Conservation (phyloP, 2,888 invertebrate genomes). For the Ariolimax columbianus region DNA sequence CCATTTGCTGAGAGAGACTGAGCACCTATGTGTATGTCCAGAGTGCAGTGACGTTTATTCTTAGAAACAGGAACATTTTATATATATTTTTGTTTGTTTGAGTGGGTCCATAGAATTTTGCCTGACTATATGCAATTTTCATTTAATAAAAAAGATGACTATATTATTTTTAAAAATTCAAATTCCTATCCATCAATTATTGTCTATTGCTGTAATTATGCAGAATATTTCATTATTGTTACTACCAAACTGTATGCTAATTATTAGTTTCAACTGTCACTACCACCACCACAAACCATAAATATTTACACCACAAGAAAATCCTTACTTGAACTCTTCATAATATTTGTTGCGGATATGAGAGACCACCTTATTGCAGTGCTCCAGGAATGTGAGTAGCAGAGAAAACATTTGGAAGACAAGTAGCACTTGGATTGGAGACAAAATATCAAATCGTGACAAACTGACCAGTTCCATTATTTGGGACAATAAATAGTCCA, state of each 20-base stretch:
- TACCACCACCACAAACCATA: background rate
- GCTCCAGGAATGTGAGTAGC: constrained; percentile 69
- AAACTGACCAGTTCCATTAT: constrained; percentile 70
- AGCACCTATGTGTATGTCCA: too few species aligned
- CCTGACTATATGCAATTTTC: too few species aligned
- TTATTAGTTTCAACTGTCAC: background rate
- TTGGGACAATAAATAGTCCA: constrained; percentile 69
- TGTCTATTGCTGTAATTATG: too few species aligned
- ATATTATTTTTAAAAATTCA: too few species aligned
- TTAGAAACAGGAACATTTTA: too few species aligned
- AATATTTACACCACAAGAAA: background rate
- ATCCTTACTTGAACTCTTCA: constrained; percentile 75
- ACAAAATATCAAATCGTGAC: constrained; percentile 63
- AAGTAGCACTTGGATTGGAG: constrained; percentile 70
- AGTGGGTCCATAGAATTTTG: too few species aligned
- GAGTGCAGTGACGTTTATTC: too few species aligned
- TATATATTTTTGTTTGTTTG: too few species aligned
- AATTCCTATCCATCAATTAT: too few species aligned
- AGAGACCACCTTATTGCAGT: constrained; percentile 64
- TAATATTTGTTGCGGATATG: constrained; percentile 71
- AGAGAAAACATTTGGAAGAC: constrained; percentile 74
- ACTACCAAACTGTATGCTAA: background rate
- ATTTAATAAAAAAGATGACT: too few species aligned
- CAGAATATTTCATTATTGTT: too few species aligned
- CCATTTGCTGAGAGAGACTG: too few species aligned